phyloP scores from a whole-genome alignment of 2,797 vertebrate genomes.

The Myotis vivesi region DNA sequence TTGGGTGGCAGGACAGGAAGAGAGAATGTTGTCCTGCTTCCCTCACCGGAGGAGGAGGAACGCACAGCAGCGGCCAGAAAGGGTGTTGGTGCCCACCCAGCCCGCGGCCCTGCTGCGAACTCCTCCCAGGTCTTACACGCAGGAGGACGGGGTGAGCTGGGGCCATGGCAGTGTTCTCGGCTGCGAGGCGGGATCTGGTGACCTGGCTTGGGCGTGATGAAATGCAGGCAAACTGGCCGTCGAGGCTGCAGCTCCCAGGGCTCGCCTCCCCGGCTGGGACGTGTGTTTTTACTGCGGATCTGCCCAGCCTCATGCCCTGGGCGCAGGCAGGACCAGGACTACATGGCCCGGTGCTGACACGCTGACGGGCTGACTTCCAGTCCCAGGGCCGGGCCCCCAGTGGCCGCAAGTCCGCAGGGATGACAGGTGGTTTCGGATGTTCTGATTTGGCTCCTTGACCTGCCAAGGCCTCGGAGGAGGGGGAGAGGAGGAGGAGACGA shows the following conservation, averaged over 20 bases:
- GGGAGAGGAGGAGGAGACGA: not conserved
- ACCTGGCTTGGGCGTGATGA: not conserved
- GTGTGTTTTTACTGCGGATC: accelerated
- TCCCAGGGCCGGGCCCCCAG: not conserved
- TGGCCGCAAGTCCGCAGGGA: accelerated
- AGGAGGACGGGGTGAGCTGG: not conserved
- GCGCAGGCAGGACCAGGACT: not conserved
- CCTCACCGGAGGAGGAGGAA: no score
- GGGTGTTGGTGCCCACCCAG: not conserved
- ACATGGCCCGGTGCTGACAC: accelerated
- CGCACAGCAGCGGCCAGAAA: not conserved
- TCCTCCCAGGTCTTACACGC: not conserved
- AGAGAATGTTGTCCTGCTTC: not conserved
- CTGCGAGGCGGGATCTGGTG: not conserved
- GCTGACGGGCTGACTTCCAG: not conserved
- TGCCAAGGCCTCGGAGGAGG: not conserved
- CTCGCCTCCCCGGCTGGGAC: accelerated
- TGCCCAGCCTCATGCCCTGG: not conserved
- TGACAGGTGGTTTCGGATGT: not conserved
- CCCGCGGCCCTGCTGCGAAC: no score
- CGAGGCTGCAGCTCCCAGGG: accelerated
- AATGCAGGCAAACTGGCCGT: accelerated
- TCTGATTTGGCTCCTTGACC: not conserved
- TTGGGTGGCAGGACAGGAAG: not conserved
- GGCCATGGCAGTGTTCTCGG: not conserved